Evolutionary conservation across 2,888 invertebrate species (phyloP).

Genomic region (Acleris cristana): DNA sequence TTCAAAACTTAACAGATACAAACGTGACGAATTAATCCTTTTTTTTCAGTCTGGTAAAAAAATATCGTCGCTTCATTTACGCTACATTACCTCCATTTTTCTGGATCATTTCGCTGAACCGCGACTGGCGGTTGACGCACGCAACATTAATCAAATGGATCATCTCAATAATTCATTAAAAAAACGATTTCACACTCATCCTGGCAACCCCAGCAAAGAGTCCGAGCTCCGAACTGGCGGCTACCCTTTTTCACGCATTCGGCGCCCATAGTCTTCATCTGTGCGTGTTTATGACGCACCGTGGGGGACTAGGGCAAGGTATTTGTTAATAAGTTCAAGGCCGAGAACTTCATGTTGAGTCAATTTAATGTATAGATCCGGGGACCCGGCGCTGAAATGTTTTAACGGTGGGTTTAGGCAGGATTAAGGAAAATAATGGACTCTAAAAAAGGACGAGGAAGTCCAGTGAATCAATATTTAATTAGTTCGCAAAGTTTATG

Average conservation of each 20-base stretch:
- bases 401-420: neutral
- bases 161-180: slow-evolving; percentile 24
- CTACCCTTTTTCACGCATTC: neutral
- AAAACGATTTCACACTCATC: neutral
- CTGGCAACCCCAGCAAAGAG: too few species aligned
- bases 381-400: too few species aligned
- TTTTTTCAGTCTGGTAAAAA: neutral
- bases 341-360: too few species aligned
- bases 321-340: too few species aligned
- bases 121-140: slow-evolving; percentile 43
- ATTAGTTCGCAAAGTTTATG: neutral
- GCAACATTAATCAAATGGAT: slow-evolving; percentile 45
- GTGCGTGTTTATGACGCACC: too few species aligned
- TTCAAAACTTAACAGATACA: too few species aligned
- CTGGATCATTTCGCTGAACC: slow-evolving; percentile 39
- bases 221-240: neutral
- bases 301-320: too few species aligned
- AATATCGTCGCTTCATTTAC: slow-evolving; percentile 7
- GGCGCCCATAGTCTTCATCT: too few species aligned
- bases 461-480: neutral
- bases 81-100: slow-evolving; percentile 33
- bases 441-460: neutral
- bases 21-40: too few species aligned
- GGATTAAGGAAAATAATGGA: neutral
- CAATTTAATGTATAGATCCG: too few species aligned